A percentile compares a stretch with the other conserved stretches of the same genome.
phyloP scores from a whole-genome alignment of 2,888 invertebrate genomes.

The Plebejus anna region DNA sequence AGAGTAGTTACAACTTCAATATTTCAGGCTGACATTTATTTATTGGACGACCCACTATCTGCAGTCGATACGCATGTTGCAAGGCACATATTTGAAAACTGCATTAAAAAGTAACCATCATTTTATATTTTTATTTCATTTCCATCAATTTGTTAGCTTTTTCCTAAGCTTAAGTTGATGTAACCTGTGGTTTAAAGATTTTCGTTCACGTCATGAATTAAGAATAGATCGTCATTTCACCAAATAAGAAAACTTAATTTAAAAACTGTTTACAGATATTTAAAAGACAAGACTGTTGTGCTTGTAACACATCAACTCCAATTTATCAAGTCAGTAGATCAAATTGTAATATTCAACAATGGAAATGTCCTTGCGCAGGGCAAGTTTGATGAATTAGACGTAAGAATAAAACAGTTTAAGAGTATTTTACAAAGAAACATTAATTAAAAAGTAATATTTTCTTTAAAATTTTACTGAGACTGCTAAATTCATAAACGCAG shows the following conservation, averaged over 20 bases:
- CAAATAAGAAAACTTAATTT: not conserved
- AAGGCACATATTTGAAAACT: slow-evolving; percentile 84
- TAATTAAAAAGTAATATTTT: not conserved
- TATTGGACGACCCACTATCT: slow-evolving; percentile 87
- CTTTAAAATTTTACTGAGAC: not conserved
- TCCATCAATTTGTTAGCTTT: not conserved
- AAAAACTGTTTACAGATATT: slow-evolving; percentile 50
- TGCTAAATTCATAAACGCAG: slow-evolving; percentile 40
- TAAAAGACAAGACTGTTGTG: slow-evolving; percentile 85
- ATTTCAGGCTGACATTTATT: slow-evolving; percentile 84
- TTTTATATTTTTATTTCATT: not conserved
- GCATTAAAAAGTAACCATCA: slow-evolving; percentile 70
- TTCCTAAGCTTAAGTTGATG: no score
- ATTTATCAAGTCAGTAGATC: slow-evolving; percentile 84
- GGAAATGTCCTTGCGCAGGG: slow-evolving; percentile 61
- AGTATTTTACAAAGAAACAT: not conserved
- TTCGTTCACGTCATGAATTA: no score
- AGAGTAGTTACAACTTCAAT: no score
- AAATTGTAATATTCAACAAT: slow-evolving; percentile 70
- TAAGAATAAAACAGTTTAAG: slow-evolving; percentile 41
- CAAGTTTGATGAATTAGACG: slow-evolving; percentile 58
- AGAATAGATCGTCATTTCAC: no score
- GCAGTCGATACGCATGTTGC: slow-evolving; percentile 87
- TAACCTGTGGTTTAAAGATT: no score
- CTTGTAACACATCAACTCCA: slow-evolving; percentile 93